Evolutionary conservation across 2,797 vertebrate species (phyloP).

Genomic region (Microtus californicus): DNA sequence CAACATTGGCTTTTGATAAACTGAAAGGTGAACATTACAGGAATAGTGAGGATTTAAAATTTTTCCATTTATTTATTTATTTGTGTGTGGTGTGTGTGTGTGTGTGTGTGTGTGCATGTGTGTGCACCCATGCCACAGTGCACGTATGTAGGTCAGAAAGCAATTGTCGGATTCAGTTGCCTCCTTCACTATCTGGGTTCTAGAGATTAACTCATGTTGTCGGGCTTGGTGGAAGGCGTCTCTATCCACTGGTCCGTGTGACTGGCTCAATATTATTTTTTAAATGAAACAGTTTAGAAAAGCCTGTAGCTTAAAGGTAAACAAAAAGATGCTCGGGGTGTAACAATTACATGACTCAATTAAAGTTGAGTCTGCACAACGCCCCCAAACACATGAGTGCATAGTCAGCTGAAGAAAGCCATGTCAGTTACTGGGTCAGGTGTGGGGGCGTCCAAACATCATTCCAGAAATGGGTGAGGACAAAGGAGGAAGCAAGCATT

Average conservation of each 20-base stretch:
- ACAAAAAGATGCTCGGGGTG: neutral
- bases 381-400: neutral
- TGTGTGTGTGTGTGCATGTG: neutral
- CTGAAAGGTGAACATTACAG: neutral
- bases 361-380: neutral
- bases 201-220: neutral
- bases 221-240: neutral
- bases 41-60: neutral
- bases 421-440: neutral
- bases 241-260: neutral
- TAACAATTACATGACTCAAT: neutral
- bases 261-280: neutral
- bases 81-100: fast-evolving
- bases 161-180: neutral
- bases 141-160: neutral
- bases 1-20: neutral
- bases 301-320: neutral
- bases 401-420: neutral
- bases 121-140: neutral
- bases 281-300: neutral
- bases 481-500: fast-evolving
- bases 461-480: fast-evolving
- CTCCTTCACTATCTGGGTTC: neutral
- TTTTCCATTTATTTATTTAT: neutral
- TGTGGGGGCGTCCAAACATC: neutral